These are phyloP conservation scores for Cercocebus atys DNA, from an alignment of 2,113 vertebrate genomes.

Conservation along the genomic window DNA sequence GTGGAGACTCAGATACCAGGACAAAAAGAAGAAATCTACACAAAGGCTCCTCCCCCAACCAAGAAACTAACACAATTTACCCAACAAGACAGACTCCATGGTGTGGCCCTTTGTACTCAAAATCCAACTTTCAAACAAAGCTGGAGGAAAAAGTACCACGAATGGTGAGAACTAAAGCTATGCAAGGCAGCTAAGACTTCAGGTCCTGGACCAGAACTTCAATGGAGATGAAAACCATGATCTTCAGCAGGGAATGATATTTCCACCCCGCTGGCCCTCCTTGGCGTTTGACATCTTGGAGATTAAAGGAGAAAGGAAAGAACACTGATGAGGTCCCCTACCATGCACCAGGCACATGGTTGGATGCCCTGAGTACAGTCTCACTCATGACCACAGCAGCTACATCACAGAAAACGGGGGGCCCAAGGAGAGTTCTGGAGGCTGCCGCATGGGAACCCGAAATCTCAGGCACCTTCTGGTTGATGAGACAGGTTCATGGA, in stretches of 20 bases:
- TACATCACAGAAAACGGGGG: accelerated
- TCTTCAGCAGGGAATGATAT: neutral
- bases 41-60: neutral
- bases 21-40: neutral
- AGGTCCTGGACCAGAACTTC: neutral
- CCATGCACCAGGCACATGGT: accelerated
- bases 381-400: accelerated
- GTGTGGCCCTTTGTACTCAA: neutral
- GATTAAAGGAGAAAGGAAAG: neutral
- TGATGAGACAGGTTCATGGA: neutral
- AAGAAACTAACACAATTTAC: neutral
- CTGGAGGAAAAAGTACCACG: neutral
- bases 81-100: neutral
- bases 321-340: accelerated
- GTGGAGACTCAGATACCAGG: neutral
- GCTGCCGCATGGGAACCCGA: neutral
- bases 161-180: neutral
- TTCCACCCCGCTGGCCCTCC: neutral
- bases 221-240: accelerated
- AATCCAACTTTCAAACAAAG: neutral
- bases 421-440: neutral
- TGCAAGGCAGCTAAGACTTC: neutral
- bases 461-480: neutral
- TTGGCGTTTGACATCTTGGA: accelerated
- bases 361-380: accelerated